Base-by-base conservation (phyloP, 2,797 vertebrate genomes). In the Diceros bicornis region DNA sequence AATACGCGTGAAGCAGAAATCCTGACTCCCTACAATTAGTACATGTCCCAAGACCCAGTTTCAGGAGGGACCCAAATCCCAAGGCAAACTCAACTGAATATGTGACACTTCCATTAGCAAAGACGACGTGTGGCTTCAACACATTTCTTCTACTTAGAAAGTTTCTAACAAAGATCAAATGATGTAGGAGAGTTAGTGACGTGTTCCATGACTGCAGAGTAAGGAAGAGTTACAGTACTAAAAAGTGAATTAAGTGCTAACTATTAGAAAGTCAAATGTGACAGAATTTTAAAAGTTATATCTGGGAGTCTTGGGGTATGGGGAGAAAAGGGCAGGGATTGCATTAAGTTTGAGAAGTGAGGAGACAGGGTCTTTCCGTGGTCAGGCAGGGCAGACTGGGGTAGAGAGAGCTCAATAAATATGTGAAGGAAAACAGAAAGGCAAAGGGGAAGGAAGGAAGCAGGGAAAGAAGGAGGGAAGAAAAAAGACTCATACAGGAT, bases 121-220 rank as follows among this genome's bases (percentile, higher is more conserved):
- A 89, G 16, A 81, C 20, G 64, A 82, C 44, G n/a, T 78, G 95
- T 50, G 10, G 34, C 72, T 96, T 96, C 61, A 27, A 62, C 81
- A 95, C 37, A 89, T 95, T 71, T 88, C 66, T 96, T 94, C 41
- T 32, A 75, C 82, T 95, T 79, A 89, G 55, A 93, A 94, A 89
- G 78, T 93, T 94, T 95, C 50, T 96, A 79, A 94, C 84, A 94
- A 95, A 94, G 92, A 91, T 95, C 94, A 96, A 90, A n/a, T 0
- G 4, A 79, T 74, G 57, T 84, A 72, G 20, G 62, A 66, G 90
- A 92, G 44, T 93, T 44, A 72, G 37, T 55, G 25, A 92, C 52
- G 25, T 94, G 77, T 83, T 98, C 41, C 55, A 69, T 64, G 32
- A 92, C 62, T 96, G 44, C 52, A 83, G 62, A 95, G 52, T 89